Evolutionary conservation across 2,113 vertebrate species (phyloP), one percentile per base, ranked within the genome.

Genomic region (Butastur rufipennis): DNA sequence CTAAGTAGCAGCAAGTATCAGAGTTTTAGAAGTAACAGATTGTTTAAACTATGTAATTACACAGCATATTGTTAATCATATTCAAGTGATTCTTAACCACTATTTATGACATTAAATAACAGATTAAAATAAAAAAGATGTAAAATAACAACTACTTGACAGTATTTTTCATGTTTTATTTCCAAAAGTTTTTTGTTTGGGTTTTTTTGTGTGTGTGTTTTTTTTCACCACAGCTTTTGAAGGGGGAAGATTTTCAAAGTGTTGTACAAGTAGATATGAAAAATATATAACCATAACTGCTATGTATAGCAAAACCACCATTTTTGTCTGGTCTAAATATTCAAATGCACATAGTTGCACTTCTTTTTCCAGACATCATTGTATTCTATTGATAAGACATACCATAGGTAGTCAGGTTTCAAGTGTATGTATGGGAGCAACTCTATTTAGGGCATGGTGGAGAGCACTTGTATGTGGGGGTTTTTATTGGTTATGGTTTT

Each of bases 121-220:
- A 6, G 2, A 50, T 74, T 71, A 36, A 71, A 56, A 56, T 15
- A 16, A 50, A 59, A 58, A 59, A 63, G 0, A 43, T n/a, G 1
- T 23, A 38, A 52, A 85, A 74, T 40, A 75, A 40, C 17, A 78
- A 56, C 20, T 53, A 53, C 5, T 68, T 63, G 10, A 56, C 3
- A 59, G 20, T 75, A n/a, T 10, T 74, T 52, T 61, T 81, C 8
- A 31, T 9, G n/a, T 65, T 80, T 88, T 75, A 16, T 75, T 82
- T 81, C 9, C 17, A 23, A 71, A 66, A 56, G 25, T 2, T 68
- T 38, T 2, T 68, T 52, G 6, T 29, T 45, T 6, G 27, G 6
- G 0, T 0, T 16, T 63, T 53, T 52, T 26, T 61, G 16, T 11
- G 18, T 21, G 45, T 5, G 2, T 40, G 9, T 0, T 1, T 21